Percentiles rank a stretch among this genome's conserved stretches.
Conservation (phyloP, 2,888 invertebrate genomes). For the Epirrhoe alternata region DNA sequence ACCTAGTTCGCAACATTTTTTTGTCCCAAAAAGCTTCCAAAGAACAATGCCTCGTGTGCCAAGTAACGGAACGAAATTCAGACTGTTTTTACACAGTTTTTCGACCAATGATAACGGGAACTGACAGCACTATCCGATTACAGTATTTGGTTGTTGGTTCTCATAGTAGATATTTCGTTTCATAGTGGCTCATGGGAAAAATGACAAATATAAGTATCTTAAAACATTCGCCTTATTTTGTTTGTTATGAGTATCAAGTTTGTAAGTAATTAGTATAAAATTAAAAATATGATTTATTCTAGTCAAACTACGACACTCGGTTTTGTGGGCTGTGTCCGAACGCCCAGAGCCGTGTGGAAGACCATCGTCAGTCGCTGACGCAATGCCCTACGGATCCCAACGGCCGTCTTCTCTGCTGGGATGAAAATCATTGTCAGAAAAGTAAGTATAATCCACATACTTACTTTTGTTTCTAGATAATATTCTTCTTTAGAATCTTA, state of each 20-base stretch:
- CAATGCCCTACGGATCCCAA: conserved; percentile 70
- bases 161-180: conserved; percentile 11
- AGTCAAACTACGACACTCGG: conserved; percentile 84
- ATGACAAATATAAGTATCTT: neutral
- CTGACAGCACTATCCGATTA: conserved; percentile 17
- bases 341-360: conserved; percentile 65
- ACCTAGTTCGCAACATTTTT: conserved; percentile 14
- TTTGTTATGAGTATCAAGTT: neutral
- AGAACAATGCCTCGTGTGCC: conserved; percentile 26
- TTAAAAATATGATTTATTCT: conserved; percentile 34
- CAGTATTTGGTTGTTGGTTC: conserved; percentile 12
- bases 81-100: conserved; percentile 23
- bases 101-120: conserved; percentile 20
- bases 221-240: conserved; percentile 1
- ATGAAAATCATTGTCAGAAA: conserved; percentile 90
- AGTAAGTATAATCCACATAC: conserved; percentile 64
- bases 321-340: conserved; percentile 75
- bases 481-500: no score
- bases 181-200: neutral
- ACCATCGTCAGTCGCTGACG: conserved; percentile 53
- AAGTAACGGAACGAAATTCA: conserved; percentile 28
- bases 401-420: conserved; percentile 91
- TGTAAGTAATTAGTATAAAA: neutral
- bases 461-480: no score
- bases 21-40: conserved; percentile 13